Conservation (phyloP, 2,888 invertebrate species). For the Caradrina kadenii region DNA sequence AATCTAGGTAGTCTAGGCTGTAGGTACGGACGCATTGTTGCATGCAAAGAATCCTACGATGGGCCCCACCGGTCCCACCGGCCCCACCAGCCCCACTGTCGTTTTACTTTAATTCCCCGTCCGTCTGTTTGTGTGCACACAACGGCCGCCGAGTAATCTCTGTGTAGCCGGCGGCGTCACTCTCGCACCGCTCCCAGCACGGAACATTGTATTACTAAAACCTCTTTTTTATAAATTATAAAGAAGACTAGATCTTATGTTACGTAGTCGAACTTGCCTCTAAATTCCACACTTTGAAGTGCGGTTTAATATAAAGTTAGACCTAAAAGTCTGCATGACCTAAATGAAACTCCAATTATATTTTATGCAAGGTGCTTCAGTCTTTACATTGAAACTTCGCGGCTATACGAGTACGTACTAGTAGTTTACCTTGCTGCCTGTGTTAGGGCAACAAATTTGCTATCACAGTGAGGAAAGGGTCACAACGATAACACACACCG, state of each 20-base stretch:
- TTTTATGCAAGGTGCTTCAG: neutral
- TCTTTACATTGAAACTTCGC: neutral
- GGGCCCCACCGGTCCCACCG: slow-evolving; percentile 39
- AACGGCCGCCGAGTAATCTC: slow-evolving; percentile 70
- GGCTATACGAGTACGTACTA: neutral
- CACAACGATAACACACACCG: slow-evolving; percentile 10
- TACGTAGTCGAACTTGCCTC: slow-evolving; percentile 2
- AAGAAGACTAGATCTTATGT: neutral
- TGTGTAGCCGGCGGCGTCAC: slow-evolving; percentile 69
- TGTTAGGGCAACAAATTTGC: slow-evolving; percentile 41
- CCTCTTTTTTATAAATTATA: slow-evolving; percentile 1
- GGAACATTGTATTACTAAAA: neutral
- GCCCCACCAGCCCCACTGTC: slow-evolving; percentile 49
- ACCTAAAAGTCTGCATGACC: neutral
- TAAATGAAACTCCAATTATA: neutral
- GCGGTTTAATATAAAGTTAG: slow-evolving; percentile 8
- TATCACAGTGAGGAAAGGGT: slow-evolving; percentile 22
- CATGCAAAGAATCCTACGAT: slow-evolving; percentile 52
- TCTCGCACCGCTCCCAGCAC: slow-evolving; percentile 31
- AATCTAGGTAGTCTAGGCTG: neutral
- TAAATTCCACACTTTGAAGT: neutral
- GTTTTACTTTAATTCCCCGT: slow-evolving; percentile 65
- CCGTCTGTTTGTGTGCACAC: slow-evolving; percentile 64
- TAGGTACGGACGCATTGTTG: slow-evolving; percentile 52
- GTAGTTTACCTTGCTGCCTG: slow-evolving; percentile 18